Conservation (phyloP, 2,113 vertebrate genomes). For the Sula dactylatra region DNA sequence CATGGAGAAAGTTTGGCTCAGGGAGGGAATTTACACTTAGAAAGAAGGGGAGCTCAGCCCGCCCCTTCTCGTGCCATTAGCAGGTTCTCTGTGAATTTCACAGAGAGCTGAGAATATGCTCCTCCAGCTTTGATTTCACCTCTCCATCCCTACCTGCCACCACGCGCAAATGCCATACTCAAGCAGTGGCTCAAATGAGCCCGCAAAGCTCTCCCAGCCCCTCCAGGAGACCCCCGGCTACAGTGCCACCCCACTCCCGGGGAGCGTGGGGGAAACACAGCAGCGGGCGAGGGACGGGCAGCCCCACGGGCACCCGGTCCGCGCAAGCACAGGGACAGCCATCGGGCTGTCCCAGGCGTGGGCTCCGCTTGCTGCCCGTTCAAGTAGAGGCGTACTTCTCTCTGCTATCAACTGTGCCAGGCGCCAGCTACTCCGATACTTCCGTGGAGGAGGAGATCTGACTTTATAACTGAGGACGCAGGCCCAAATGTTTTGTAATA, state of each 20-base stretch:
- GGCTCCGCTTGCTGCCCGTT: neutral
- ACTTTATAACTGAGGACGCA: neutral
- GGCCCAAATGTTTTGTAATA: neutral
- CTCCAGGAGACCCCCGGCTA: neutral
- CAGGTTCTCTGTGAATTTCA: constrained; percentile 6
- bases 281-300: neutral
- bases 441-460: neutral
- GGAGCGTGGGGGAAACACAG: neutral
- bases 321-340: neutral
- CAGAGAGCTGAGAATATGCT: neutral
- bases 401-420: neutral
- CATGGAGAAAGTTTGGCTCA: constrained; percentile 8
- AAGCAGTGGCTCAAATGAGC: neutral
- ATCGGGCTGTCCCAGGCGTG: neutral
- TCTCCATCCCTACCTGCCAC: neutral
- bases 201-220: neutral
- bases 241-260: neutral
- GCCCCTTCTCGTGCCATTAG: neutral
- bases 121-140: constrained; percentile 7
- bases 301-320: neutral
- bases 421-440: neutral
- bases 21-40: neutral
- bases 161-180: neutral
- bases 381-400: neutral
- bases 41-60: neutral